Evolutionary conservation across 2,113 vertebrate species (phyloP), one percentile per base, ranked within the genome.

Genomic region (Cheilinus undulatus): DNA sequence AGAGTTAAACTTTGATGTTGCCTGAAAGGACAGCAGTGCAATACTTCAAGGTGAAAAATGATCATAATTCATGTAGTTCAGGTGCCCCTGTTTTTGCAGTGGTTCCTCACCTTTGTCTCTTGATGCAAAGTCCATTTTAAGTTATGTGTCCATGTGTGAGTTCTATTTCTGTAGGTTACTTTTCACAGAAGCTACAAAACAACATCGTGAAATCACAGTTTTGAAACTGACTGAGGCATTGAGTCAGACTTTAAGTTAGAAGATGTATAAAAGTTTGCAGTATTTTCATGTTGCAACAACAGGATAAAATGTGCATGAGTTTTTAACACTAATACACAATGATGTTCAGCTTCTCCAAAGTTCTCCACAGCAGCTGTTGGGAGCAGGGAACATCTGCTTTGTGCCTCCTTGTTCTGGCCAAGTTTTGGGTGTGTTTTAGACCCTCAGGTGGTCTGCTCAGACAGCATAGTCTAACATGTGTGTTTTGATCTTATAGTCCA

Each of bases 281-380:
- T 64, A 42, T 26, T 58, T n/a, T 38, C 12, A 11, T 68, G 40
- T 54, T 74, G 26, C 22, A 27, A 60, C 13, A 17, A 30, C 42
- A 9, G 34, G 11, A 2, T 2, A n/a, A n/a, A 20, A n/a, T n/a
- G 19, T n/a, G 19, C 42, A n/a, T 58, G 70, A 52, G 19, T 46
- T 28, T 65, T n/a, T 72, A 69, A 84, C 78, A 54, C 53, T 87
- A 79, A 88, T 74, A 56, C 56, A 63, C 63, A 54, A 40, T 86
- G 86, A 91, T 68, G 58, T 64, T 52, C 64, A 72, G 78, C 73
- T 84, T 72, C 71, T 86, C 64, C 63, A 79, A 59, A 79, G 83
- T 85, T 88, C 73, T 80, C 73, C 46, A 34, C 27, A 69, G 82
- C 90, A 90, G 80, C 89, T 92, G 91, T 43, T 78, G 67, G 58